Evolutionary conservation across 2,888 invertebrate genomes (phyloP).

Genomic region (Cerastis rubricosa): DNA sequence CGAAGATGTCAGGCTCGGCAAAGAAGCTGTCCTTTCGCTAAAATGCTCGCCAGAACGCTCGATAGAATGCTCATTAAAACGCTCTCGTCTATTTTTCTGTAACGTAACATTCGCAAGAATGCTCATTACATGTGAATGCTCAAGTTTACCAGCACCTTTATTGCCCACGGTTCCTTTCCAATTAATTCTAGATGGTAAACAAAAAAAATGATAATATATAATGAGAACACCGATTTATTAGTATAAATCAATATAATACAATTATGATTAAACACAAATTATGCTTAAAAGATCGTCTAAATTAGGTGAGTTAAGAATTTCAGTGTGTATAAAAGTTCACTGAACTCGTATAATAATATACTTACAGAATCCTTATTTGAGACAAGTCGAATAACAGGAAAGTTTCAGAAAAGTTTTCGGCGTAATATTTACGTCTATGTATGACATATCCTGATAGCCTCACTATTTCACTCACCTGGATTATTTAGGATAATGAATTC

Average conservation of each 20-base stretch:
- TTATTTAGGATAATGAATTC: constrained; percentile 46
- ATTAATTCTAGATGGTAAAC: neutral
- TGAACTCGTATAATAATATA: constrained; percentile 32
- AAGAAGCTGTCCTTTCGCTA: too few relatives aligned
- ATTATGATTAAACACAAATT: neutral
- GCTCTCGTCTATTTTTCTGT: too few relatives aligned
- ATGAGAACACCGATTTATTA: neutral
- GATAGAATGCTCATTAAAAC: too few relatives aligned
- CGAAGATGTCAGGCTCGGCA: too few relatives aligned
- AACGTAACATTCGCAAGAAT: too few relatives aligned
- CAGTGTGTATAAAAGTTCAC: constrained; percentile 9
- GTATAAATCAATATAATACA: too few relatives aligned
- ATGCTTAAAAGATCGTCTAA: neutral
- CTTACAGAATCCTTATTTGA: constrained; percentile 17
- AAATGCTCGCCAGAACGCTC: too few relatives aligned
- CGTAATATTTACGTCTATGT: constrained; percentile 33
- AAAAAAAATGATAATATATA: neutral
- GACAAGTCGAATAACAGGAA: constrained; percentile 40
- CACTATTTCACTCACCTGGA: constrained; percentile 50
- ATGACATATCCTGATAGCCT: constrained; percentile 34
- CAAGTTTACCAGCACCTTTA: too few relatives aligned
- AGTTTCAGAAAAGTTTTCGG: constrained; percentile 34
- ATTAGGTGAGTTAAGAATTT: neutral
- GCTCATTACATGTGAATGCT: too few relatives aligned
- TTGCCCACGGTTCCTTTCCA: neutral